These are phyloP conservation scores for Myathropa florea DNA, from an alignment of 2,888 invertebrate species.

Conservation along the genomic window DNA sequence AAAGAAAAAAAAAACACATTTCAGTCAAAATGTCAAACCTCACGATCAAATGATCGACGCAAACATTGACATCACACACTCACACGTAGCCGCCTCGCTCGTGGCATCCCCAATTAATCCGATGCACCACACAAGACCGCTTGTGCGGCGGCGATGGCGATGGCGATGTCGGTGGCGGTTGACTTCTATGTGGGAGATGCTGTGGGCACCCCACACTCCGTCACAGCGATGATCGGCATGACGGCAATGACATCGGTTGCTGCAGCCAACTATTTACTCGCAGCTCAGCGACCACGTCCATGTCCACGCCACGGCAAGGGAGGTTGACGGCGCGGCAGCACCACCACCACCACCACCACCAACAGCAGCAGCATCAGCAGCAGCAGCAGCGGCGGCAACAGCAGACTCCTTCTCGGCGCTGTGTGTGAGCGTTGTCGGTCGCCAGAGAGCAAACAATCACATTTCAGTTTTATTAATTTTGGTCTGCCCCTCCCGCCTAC, in stretches of 20 bases:
- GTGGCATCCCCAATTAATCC: conserved; percentile 56
- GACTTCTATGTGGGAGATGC: conserved; percentile 42
- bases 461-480: conserved; percentile 62
- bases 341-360: too few relatives aligned
- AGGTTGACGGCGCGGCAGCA: not conserved
- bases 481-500: conserved; percentile 30
- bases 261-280: conserved; percentile 47
- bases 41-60: conserved; percentile 67
- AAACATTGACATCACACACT: conserved; percentile 39
- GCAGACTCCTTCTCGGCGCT: conserved; percentile 10
- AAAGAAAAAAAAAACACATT: conserved; percentile 35
- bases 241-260: conserved; percentile 57
- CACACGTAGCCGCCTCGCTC: conserved; percentile 31
- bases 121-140: conserved; percentile 35
- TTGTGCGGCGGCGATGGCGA: conserved; percentile 46
- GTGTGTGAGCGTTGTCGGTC: conserved; percentile 46
- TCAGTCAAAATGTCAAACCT: conserved; percentile 53
- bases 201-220: conserved; percentile 37
- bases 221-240: conserved; percentile 32
- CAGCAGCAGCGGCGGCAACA: conserved; percentile 2
- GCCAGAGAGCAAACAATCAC: conserved; percentile 52
- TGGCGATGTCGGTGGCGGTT: conserved; percentile 11
- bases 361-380: too few relatives aligned
- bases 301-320: not conserved
- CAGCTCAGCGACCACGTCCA: not conserved